A percentile compares a stretch with the other conserved stretches of the same genome.
These are phyloP conservation scores for Xylocopa sonorina DNA, from an alignment of 1,140 invertebrate genomes.

Conservation along the genomic window DNA sequence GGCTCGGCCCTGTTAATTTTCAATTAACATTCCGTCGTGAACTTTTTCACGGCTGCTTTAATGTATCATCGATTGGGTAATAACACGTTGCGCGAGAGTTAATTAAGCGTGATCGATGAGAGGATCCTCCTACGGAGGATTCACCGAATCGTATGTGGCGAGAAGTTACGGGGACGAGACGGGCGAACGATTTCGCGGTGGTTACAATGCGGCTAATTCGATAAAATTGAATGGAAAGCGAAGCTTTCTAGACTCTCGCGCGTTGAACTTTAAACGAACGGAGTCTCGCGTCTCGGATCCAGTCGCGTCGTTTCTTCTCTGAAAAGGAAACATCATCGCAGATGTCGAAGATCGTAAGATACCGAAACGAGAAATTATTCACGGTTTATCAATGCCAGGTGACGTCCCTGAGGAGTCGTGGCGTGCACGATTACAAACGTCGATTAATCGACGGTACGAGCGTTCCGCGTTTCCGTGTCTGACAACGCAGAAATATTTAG, in stretches of 20 bases:
- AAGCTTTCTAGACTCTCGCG: too few species aligned
- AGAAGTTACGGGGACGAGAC: too few species aligned
- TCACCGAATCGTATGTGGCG: not conserved
- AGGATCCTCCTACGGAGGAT: not conserved
- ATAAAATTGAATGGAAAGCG: too few species aligned
- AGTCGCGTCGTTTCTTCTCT: too few species aligned
- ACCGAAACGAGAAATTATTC: constrained; percentile 15
- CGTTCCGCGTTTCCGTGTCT: constrained; percentile 5
- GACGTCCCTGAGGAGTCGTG: constrained; percentile 19
- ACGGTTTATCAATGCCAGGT: constrained; percentile 13
- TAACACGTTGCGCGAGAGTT: constrained; percentile 25
- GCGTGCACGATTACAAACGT: constrained; percentile 9
- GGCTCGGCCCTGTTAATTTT: constrained; percentile 52
- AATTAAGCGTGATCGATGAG: constrained; percentile 39
- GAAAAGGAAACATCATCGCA: not conserved
- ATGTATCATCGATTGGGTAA: constrained; percentile 24
- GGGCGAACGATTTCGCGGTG: too few species aligned
- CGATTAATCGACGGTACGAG: constrained; percentile 3
- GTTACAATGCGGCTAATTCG: too few species aligned
- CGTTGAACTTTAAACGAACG: too few species aligned
- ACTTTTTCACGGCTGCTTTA: not conserved
- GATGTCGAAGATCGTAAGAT: constrained; percentile 6
- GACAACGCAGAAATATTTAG: constrained; percentile 10
- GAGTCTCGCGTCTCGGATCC: too few species aligned
- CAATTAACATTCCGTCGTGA: constrained; percentile 53